Conservation (phyloP, 2,113 vertebrate species). For the Albula glossodonta region DNA sequence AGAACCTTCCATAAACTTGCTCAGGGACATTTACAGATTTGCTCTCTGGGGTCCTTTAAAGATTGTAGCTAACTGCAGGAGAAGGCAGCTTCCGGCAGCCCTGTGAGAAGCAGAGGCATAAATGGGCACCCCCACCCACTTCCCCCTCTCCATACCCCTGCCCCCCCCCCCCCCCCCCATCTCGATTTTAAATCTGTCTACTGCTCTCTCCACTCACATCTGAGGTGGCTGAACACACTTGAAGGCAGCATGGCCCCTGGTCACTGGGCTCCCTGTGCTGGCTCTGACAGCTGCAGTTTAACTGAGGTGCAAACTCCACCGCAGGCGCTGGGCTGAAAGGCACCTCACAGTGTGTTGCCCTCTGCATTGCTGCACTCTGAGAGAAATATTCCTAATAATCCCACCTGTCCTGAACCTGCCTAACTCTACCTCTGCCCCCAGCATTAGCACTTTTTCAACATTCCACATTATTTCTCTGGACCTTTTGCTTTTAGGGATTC, state of each 20-base stretch:
- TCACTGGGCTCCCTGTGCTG: not conserved
- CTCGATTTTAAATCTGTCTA: not conserved
- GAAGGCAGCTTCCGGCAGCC: conserved; percentile 2
- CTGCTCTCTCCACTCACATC: not conserved
- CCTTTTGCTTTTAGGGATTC: conserved; percentile 42
- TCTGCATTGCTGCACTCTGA: conserved; percentile 20
- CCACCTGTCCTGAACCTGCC: conserved; percentile 17
- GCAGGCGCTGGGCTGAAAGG: conserved; percentile 40
- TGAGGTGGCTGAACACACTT: not conserved
- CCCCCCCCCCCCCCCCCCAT: not conserved
- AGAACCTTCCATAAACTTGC: not conserved
- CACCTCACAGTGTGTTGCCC: conserved; percentile 29
- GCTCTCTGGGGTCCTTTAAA: conserved; percentile 3
- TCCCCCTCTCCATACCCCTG: no score
- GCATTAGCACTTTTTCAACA: conserved; percentile 27
- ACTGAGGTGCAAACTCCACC: conserved; percentile 35
- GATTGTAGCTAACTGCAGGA: not conserved
- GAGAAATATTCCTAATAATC: conserved; percentile 50
- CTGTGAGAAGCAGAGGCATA: not conserved
- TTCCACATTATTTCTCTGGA: conserved; percentile 56
- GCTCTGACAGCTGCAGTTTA: conserved; percentile 46
- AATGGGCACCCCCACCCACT: not conserved
- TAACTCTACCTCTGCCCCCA: conserved; percentile 21
- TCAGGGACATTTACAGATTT: not conserved
- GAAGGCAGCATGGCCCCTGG: not conserved